These are phyloP conservation scores for Elysia crispata DNA, from an alignment of 2,888 invertebrate species.

Conservation along the genomic window DNA sequence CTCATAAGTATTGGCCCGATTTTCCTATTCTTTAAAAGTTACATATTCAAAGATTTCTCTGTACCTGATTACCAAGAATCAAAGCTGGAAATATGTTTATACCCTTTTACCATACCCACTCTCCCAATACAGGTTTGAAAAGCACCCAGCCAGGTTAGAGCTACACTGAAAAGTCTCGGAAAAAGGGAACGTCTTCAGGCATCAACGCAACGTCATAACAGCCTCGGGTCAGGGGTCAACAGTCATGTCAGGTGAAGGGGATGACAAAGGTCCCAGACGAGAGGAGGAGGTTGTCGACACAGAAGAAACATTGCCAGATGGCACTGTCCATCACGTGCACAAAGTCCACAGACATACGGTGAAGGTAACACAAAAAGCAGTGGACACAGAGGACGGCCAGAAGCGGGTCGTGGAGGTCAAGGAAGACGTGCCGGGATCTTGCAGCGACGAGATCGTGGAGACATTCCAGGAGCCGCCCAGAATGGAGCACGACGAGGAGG, in stretches of 20 bases:
- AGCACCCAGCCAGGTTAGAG: no score
- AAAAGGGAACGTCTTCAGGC: no score
- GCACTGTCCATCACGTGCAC: constrained; percentile 66
- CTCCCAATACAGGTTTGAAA: no score
- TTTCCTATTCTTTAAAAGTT: no score
- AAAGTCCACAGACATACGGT: constrained; percentile 58
- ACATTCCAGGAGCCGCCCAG: constrained; percentile 63
- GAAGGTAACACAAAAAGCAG: constrained; percentile 58
- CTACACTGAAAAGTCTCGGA: no score
- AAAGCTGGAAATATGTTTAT: no score
- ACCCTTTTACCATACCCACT: no score
- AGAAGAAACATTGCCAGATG: constrained; percentile 68
- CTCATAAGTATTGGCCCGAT: no score
- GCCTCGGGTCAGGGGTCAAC: no score
- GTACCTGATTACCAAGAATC: no score
- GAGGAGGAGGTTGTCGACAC: constrained; percentile 64
- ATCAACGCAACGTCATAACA: no score
- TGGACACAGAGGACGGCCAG: constrained; percentile 61
- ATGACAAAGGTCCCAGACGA: constrained; percentile 59
- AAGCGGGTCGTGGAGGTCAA: constrained; percentile 62
- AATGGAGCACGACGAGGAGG: constrained; percentile 60
- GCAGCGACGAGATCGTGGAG: constrained; percentile 56
- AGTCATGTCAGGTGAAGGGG: not conserved
- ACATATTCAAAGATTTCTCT: no score
- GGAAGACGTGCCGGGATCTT: constrained; percentile 56